Percentiles rank a stretch among this genome's conserved stretches.
phyloP scores from a whole-genome alignment of 1,140 invertebrate species.

The Pantala flavescens region DNA sequence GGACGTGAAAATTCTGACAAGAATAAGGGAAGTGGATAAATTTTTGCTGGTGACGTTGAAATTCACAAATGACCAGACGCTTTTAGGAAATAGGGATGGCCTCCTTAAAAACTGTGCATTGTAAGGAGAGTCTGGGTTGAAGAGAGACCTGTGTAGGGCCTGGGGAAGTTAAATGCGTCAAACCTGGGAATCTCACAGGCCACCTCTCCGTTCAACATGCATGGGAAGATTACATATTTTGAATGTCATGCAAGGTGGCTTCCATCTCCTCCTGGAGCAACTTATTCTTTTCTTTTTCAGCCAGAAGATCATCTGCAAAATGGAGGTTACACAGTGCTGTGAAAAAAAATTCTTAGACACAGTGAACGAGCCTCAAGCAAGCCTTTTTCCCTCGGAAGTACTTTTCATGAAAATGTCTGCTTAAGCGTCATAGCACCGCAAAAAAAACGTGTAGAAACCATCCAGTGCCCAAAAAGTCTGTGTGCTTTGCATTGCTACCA shows the following conservation, averaged over 20 bases:
- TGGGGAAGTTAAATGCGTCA: conserved; percentile 10
- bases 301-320: conserved; percentile 86
- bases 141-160: conserved; percentile 2
- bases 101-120: background rate
- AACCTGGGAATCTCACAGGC: conserved; percentile 17
- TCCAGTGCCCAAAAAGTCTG: no score
- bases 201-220: conserved; percentile 16
- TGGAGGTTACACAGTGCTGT: conserved; percentile 15
- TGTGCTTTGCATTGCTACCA: no score
- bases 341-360: background rate
- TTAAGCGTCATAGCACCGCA: no score
- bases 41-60: background rate
- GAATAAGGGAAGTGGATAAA: background rate
- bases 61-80: background rate
- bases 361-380: background rate
- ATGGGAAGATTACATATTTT: conserved; percentile 79
- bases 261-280: conserved; percentile 97
- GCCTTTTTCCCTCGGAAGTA: background rate
- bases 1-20: background rate
- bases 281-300: conserved; percentile 93
- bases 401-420: no score
- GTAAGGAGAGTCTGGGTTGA: background rate
- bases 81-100: background rate
- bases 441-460: no score
- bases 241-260: conserved; percentile 96